A percentile compares a stretch with the other conserved stretches of the same genome.
These are phyloP conservation scores for Eristalis tenax DNA, from an alignment of 2,888 invertebrate genomes.

Conservation along the genomic window DNA sequence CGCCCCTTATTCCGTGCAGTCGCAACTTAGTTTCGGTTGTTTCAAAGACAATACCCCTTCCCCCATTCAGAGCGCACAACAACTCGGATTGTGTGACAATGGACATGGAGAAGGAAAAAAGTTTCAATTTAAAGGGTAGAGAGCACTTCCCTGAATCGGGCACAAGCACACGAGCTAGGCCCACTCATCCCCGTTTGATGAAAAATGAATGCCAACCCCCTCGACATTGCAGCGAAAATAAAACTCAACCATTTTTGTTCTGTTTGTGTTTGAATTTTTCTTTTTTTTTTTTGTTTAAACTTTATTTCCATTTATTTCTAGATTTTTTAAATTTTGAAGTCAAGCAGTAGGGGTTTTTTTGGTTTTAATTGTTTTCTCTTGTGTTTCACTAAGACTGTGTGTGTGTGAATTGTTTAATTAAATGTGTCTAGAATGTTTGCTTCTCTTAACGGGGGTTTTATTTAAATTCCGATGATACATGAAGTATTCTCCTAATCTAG, in stretches of 20 bases:
- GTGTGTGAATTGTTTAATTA: conserved; percentile 7
- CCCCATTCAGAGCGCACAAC: not conserved
- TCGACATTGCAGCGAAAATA: not conserved
- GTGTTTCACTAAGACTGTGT: not conserved
- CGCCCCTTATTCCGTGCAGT: not conserved
- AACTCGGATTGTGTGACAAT: not conserved
- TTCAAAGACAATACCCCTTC: not conserved
- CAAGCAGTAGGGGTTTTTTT: not conserved
- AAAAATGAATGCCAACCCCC: conserved; percentile 16
- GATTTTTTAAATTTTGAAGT: conserved; percentile 3
- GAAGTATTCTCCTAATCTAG: not conserved
- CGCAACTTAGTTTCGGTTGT: not conserved
- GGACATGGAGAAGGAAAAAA: not conserved
- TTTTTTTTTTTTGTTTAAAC: conserved; percentile 7
- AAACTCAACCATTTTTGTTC: not conserved
- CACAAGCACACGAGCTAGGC: not conserved
- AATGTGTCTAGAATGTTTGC: not conserved
- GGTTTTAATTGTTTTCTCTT: no score
- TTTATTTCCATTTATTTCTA: conserved; percentile 21
- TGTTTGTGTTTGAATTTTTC: not conserved
- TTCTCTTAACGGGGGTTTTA: not conserved
- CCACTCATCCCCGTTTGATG: not conserved
- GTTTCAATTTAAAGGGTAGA: conserved; percentile 13
- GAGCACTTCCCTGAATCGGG: not conserved
- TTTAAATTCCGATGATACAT: conserved; percentile 6